A percentile compares a stretch with the other conserved stretches of the same genome.
phyloP scores from a whole-genome alignment of 2,113 vertebrate genomes.

The Mionectes macconnelli region DNA sequence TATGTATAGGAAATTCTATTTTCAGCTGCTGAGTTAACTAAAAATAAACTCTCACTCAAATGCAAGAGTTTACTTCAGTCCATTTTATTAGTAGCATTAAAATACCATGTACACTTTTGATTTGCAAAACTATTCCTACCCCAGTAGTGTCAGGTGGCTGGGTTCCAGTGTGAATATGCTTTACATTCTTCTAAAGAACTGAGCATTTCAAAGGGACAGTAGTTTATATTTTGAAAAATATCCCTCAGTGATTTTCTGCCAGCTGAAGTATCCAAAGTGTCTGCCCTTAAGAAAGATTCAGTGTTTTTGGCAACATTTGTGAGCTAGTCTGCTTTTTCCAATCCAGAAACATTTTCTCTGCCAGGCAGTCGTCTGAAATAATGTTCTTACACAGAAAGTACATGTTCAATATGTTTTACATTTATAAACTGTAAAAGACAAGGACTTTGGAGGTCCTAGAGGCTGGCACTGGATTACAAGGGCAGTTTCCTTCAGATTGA shows the following conservation, averaged over 20 bases:
- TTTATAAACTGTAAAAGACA: neutral
- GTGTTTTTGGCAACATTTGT: slow-evolving; percentile 36
- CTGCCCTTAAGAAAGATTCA: slow-evolving; percentile 55
- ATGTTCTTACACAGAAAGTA: slow-evolving; percentile 55
- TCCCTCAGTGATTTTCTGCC: slow-evolving; percentile 17
- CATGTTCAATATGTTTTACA: slow-evolving; percentile 31
- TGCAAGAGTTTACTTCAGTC: neutral
- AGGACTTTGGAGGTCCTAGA: neutral
- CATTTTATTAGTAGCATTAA: slow-evolving; percentile 31
- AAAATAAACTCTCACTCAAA: slow-evolving; percentile 32
- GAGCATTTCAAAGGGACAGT: slow-evolving; percentile 1
- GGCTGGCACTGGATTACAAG: neutral
- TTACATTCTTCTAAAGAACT: slow-evolving; percentile 34
- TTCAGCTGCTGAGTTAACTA: neutral
- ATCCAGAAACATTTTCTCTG: slow-evolving; percentile 35
- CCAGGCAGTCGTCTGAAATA: slow-evolving; percentile 60
- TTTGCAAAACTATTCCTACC: neutral
- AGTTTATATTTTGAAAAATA: slow-evolving; percentile 49
- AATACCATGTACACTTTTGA: slow-evolving; percentile 1
- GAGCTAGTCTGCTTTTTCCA: slow-evolving; percentile 60
- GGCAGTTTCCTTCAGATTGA: neutral
- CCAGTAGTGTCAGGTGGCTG: neutral
- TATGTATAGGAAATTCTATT: slow-evolving; percentile 36
- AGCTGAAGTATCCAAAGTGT: slow-evolving; percentile 40
- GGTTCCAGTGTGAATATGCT: slow-evolving; percentile 1